These are phyloP conservation scores for Amphiduros pacificus DNA, from an alignment of 2,888 invertebrate genomes.

Conservation along the genomic window DNA sequence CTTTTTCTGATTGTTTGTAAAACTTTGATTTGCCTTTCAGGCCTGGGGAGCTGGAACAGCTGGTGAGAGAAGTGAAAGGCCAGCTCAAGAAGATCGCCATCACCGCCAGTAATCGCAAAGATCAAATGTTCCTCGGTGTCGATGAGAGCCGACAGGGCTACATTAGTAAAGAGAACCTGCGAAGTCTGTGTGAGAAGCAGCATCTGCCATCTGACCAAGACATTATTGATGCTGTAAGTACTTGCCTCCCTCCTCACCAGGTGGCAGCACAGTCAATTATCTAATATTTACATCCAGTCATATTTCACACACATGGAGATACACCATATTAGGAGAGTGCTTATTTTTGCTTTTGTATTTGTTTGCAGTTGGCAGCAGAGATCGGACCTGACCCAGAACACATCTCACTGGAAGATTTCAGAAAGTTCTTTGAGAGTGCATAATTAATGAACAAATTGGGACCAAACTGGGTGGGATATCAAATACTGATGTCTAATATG, in stretches of 20 bases:
- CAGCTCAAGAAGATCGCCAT: constrained; percentile 59
- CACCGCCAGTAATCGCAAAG: constrained; percentile 54
- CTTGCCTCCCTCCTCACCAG: background rate
- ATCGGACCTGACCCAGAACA: constrained; percentile 37
- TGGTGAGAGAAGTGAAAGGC: constrained; percentile 53
- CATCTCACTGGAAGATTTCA: constrained; percentile 56
- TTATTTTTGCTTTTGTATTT: constrained; percentile 3
- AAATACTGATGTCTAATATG: too few relatives aligned
- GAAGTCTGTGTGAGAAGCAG: constrained; percentile 50
- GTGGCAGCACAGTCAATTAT: too few relatives aligned
- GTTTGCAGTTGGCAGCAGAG: constrained; percentile 49
- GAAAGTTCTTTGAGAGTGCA: constrained; percentile 56
- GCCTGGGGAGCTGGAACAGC: constrained; percentile 46
- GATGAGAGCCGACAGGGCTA: constrained; percentile 53
- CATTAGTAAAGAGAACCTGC: constrained; percentile 53
- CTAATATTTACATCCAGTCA: too few relatives aligned
- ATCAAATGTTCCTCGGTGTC: constrained; percentile 57
- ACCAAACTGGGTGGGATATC: too few relatives aligned
- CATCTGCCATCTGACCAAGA: constrained; percentile 58
- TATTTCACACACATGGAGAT: too few relatives aligned
- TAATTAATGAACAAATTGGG: constrained; percentile 26
- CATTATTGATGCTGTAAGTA: constrained; percentile 53
- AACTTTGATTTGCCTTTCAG: constrained; percentile 26
- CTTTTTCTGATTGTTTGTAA: background rate
- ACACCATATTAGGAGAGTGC: too few relatives aligned